phyloP scores from a whole-genome alignment of 2,113 vertebrate species.

The Odobenus rosmarus region DNA sequence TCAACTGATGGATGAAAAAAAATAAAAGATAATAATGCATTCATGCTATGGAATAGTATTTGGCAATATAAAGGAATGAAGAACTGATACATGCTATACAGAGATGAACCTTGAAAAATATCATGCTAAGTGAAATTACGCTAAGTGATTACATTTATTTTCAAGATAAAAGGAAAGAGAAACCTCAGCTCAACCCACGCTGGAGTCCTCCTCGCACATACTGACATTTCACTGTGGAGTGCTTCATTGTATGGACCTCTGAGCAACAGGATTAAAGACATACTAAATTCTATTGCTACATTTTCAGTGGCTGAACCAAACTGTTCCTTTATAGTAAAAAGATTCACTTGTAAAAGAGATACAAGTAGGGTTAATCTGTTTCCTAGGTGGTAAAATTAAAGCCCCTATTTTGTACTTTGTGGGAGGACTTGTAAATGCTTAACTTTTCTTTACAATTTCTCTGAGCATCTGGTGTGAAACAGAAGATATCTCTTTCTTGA shows the following conservation, averaged over 20 bases:
- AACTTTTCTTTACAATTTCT: background rate
- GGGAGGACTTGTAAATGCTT: background rate
- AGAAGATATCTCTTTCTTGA: background rate
- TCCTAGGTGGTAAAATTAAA: background rate
- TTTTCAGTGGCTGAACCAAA: background rate
- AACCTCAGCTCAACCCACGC: background rate
- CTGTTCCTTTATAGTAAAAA: background rate
- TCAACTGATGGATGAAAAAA: background rate
- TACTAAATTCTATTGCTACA: background rate
- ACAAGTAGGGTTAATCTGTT: background rate
- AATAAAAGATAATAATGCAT: background rate
- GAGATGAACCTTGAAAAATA: background rate
- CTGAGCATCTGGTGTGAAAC: background rate
- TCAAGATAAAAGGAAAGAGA: background rate
- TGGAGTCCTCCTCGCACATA: background rate
- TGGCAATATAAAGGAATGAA: background rate
- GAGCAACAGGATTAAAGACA: background rate
- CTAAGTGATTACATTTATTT: background rate
- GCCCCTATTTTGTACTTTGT: background rate
- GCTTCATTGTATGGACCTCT: background rate
- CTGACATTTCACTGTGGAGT: background rate
- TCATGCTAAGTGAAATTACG: background rate
- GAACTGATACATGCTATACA: background rate
- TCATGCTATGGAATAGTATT: background rate
- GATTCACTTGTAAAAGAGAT: background rate